phyloP scores from a whole-genome alignment of 2,888 invertebrate genomes.

The Flexamia atlantica region DNA sequence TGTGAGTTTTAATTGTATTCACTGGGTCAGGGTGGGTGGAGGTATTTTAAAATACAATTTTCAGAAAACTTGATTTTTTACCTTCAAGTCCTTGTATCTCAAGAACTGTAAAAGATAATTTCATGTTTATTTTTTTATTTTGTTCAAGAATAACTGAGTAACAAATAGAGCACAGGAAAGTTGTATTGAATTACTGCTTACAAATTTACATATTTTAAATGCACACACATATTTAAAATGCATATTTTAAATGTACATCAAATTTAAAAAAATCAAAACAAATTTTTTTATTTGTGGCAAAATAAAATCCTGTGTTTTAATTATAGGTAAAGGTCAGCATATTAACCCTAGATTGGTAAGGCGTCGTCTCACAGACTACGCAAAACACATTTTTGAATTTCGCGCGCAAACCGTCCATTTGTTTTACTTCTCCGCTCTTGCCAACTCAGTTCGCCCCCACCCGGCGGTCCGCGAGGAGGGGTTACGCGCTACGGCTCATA shows the following conservation, averaged over 20 bases:
- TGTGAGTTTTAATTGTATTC: neutral
- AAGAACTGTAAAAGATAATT: neutral
- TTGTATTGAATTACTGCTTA: neutral
- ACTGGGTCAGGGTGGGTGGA: neutral
- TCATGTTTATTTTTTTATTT: neutral
- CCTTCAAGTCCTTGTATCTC: neutral
- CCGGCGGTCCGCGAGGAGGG: no score
- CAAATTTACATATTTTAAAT: neutral
- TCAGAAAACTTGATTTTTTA: neutral
- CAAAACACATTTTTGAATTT: no score
- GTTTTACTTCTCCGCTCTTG: no score
- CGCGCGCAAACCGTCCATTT: no score
- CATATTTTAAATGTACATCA: neutral
- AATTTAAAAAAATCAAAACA: neutral
- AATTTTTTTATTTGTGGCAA: neutral
- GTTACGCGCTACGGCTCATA: no score
- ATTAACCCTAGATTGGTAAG: no score
- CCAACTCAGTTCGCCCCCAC: no score
- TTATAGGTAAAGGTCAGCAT: neutral
- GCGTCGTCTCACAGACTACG: no score
- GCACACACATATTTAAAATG: neutral
- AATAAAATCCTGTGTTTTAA: neutral
- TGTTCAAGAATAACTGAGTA: neutral
- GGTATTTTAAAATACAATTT: neutral
- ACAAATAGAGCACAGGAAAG: conserved; percentile 19